Conservation (phyloP, 2,113 vertebrate genomes). For the Plotosus lineatus region DNA sequence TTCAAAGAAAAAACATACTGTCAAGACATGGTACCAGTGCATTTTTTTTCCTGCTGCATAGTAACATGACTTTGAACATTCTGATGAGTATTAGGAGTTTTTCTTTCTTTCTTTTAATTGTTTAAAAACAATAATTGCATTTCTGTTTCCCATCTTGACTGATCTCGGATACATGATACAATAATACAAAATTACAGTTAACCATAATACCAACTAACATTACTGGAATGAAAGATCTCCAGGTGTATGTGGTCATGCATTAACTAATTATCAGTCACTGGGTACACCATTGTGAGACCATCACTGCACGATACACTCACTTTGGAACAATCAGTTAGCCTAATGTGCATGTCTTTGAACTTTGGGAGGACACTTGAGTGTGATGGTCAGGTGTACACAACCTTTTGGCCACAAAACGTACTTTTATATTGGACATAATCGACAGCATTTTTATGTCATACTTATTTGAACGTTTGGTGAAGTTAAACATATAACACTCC, state of each 20-base stretch:
- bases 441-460: too few species aligned
- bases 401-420: neutral
- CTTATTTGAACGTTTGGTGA: neutral
- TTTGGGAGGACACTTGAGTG: neutral
- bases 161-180: neutral
- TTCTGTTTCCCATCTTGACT: too few species aligned
- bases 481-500: too few species aligned
- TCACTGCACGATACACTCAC: too few species aligned
- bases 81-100: neutral
- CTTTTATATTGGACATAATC: neutral
- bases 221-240: neutral
- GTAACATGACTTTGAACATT: neutral
- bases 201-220: neutral
- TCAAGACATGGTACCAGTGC: neutral
- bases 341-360: neutral
- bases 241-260: neutral
- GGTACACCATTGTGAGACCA: neutral
- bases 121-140: neutral
- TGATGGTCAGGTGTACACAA: neutral
- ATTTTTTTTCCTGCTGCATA: neutral
- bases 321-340: too few species aligned
- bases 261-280: neutral
- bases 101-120: neutral
- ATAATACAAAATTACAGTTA: neutral
- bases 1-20: slow-evolving; percentile 12